Conservation (phyloP, 1,140 invertebrate species). For the Drosophila pectinifera region DNA sequence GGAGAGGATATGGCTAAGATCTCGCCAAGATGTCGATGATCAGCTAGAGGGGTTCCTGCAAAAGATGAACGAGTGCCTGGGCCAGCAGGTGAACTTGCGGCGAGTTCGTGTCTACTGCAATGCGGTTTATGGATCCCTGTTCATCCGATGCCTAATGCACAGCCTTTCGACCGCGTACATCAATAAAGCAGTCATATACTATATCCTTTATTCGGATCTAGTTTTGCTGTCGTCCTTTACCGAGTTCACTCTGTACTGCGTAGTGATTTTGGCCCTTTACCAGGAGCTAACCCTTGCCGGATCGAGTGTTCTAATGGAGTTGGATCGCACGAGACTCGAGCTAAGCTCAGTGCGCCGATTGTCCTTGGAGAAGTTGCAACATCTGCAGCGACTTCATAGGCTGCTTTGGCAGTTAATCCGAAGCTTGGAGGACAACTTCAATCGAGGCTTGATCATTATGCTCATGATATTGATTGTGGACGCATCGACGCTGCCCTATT, state of each 20-base stretch:
- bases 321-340: constrained; percentile 29
- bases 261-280: constrained; percentile 44
- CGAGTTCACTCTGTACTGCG: constrained; percentile 47
- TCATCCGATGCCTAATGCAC: constrained; percentile 4
- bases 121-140: constrained; percentile 4
- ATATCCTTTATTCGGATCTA: constrained; percentile 47
- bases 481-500: constrained; percentile 42
- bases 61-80: constrained; percentile 15
- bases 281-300: constrained; percentile 38
- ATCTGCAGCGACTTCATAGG: constrained; percentile 34
- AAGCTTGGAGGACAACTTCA: constrained; percentile 46
- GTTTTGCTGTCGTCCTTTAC: constrained; percentile 38
- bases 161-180: not conserved
- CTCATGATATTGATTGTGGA: constrained; percentile 54
- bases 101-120: constrained; percentile 32
- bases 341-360: constrained; percentile 7
- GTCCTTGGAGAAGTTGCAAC: constrained; percentile 24
- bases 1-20: constrained; percentile 46
- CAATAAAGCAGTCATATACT: constrained; percentile 10
- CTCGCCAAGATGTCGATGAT: constrained; percentile 22
- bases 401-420: constrained; percentile 50
- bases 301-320: constrained; percentile 10
- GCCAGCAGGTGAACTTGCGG: constrained; percentile 1
- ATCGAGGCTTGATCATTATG: constrained; percentile 30
- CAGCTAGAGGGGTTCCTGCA: constrained; percentile 32